phyloP scores from a whole-genome alignment of 2,888 invertebrate species.

The Dimorphilus gyrociliatus region DNA sequence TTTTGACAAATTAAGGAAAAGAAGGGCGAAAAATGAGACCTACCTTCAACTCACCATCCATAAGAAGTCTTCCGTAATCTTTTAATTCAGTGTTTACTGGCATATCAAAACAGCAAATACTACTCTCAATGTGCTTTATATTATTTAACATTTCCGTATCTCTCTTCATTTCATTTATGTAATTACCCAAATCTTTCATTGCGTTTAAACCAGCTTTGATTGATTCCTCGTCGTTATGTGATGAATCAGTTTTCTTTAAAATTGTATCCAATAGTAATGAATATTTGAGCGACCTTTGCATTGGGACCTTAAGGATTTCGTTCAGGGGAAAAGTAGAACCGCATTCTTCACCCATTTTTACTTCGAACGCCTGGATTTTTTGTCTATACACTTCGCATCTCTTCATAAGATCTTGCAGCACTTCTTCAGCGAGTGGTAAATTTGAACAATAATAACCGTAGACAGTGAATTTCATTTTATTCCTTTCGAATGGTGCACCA shows the following conservation, averaged over 20 bases:
- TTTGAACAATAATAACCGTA: too few species aligned
- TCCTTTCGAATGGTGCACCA: too few species aligned
- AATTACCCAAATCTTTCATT: constrained; percentile 66
- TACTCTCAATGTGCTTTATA: constrained; percentile 69
- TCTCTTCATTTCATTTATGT: constrained; percentile 91
- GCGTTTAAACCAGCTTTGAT: too few species aligned
- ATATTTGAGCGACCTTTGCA: constrained; percentile 95
- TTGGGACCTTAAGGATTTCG: constrained; percentile 51
- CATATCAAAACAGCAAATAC: constrained; percentile 17
- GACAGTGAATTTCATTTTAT: too few species aligned
- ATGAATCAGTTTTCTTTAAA: constrained; percentile 1
- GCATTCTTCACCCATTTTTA: too few species aligned
- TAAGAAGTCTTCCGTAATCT: constrained; percentile 74
- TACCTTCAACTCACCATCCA: constrained; percentile 84
- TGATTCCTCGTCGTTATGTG: too few species aligned
- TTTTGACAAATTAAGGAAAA: too few species aligned
- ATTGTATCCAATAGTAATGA: constrained; percentile 61
- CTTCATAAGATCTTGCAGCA: too few species aligned
- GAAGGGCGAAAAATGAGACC: too few species aligned
- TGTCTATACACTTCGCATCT: too few species aligned
- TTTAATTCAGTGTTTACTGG: constrained; percentile 63
- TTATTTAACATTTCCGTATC: constrained; percentile 82
- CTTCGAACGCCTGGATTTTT: too few species aligned
- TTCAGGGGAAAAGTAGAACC: background rate
- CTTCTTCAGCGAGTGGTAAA: too few species aligned